Conservation (phyloP, 1,140 invertebrate species). For the Drosophila gunungcola region DNA sequence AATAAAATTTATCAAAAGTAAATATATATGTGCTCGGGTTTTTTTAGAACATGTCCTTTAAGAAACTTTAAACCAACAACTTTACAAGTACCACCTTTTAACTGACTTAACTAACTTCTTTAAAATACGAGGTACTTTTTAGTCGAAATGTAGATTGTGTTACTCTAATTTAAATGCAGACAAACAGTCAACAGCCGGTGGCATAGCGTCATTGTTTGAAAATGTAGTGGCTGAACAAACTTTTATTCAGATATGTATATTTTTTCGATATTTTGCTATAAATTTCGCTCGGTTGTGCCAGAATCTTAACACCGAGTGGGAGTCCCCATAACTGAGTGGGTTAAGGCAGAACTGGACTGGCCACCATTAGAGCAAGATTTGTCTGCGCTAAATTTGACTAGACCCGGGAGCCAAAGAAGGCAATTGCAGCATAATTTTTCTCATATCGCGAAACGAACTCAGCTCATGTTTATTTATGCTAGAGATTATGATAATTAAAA, state of each 20-base stretch:
- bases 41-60: too few species aligned
- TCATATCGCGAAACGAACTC: constrained; percentile 1
- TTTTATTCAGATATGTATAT: constrained; percentile 28
- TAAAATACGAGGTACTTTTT: constrained; percentile 4
- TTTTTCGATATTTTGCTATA: constrained; percentile 27
- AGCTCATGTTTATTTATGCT: constrained; percentile 48
- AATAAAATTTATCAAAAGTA: too few species aligned
- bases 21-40: too few species aligned
- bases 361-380: constrained; percentile 23
- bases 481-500: constrained; percentile 44
- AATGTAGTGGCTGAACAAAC: constrained; percentile 50
- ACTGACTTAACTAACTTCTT: too few species aligned
- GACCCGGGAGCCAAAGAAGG: constrained; percentile 28
- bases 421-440: constrained; percentile 50
- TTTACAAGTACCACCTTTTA: too few species aligned
- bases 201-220: constrained; percentile 69
- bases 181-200: constrained; percentile 67
- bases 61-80: too few species aligned
- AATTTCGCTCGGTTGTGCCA: constrained; percentile 28
- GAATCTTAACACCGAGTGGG: constrained; percentile 38
- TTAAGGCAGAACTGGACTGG: constrained; percentile 18
- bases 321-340: constrained; percentile 34
- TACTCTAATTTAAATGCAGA: constrained; percentile 50
- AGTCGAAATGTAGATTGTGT: neutral
- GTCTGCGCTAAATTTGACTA: constrained; percentile 30